Evolutionary conservation across 2,113 vertebrate species (phyloP).

Genomic region (Plestiodon gilberti): DNA sequence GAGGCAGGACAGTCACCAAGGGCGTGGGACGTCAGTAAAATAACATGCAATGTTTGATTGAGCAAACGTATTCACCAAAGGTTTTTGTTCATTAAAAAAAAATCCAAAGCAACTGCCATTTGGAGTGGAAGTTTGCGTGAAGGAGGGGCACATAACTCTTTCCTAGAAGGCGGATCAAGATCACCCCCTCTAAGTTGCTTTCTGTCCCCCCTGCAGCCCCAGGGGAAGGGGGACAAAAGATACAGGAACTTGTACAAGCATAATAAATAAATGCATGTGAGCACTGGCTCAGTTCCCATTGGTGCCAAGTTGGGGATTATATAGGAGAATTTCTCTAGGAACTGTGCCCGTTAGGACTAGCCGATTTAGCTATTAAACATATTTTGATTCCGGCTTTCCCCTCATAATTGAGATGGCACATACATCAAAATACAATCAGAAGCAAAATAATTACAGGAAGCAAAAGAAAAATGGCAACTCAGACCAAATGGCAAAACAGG

Average conservation of each 20-base stretch:
- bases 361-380: too few relatives aligned
- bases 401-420: too few relatives aligned
- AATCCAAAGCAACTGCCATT: background rate
- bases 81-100: background rate
- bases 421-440: too few relatives aligned
- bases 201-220: background rate
- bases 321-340: background rate
- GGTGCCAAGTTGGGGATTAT: background rate
- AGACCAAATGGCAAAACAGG: too few relatives aligned
- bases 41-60: too few relatives aligned
- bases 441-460: too few relatives aligned
- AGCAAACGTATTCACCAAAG: background rate
- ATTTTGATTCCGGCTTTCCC: too few relatives aligned
- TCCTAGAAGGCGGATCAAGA: background rate
- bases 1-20: background rate
- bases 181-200: background rate
- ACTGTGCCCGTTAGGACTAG: background rate
- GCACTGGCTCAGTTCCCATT: background rate
- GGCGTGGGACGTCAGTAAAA: background rate
- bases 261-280: background rate
- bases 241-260: background rate
- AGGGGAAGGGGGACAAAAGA: background rate
- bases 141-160: background rate
- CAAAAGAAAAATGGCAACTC: too few relatives aligned
- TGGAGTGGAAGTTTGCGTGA: background rate